Base-by-base conservation (phyloP, 2,113 vertebrate genomes). In the Macroglossus sobrinus region DNA sequence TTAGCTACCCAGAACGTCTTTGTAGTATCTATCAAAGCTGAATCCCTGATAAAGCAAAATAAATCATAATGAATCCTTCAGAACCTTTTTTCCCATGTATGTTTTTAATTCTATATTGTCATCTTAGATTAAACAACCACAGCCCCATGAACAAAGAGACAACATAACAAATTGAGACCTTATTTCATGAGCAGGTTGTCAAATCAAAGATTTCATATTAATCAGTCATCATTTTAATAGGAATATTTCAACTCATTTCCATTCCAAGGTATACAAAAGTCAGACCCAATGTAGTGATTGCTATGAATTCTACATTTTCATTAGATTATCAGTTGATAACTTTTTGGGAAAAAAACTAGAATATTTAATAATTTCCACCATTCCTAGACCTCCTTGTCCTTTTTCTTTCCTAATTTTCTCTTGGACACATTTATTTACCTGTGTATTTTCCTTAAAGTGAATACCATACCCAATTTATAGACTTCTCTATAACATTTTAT, bases 151-250 rank as follows among this genome's bases (percentile, higher is more conserved):
- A 55, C 1, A 64, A 66, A 91, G 43, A 64, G 6, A 50, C 12
- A 87, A 75, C 19, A 45, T 16, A 79, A 45, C n/a, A 72, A 43
- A n/a, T 28, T 82, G 38, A 76, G 13, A 80, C 93, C 61, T 95
- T 84, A 85, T 8, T 66, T 2, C 24, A 45, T 63, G 79, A 55
- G 10, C 26, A 80, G n/a, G 40, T 53, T 10, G 22, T 74, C 89
- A 76, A 97, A 33, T 75, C 63, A 94, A 95, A 98, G 97, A 95
- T 47, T 97, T 96, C 89, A 71, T 89, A 38, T 81, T 95, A 2
- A 6, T 59, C 66, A 93, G 95, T 95, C 95, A 82, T 95, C 55
- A 84, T 74, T 94, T 96, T 66, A 97, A 84, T 57, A 92, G 18
- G 38, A 59, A 26, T 94, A 91, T 94, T 74, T 3, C 28, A n/a